phyloP scores from a whole-genome alignment of 2,797 vertebrate genomes.

The Peromyscus aztecus region DNA sequence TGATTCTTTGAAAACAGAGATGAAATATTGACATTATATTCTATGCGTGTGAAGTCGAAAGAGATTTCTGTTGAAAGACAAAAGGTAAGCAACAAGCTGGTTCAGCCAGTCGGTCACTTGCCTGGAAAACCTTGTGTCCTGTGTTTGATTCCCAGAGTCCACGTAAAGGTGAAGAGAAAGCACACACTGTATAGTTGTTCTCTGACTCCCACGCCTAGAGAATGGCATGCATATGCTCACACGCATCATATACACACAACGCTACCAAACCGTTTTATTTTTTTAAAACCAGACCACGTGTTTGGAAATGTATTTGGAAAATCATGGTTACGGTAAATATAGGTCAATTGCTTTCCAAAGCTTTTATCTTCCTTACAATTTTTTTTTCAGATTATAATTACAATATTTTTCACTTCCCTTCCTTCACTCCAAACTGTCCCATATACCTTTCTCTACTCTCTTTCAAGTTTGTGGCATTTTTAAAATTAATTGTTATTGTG shows the following conservation, averaged over 20 bases:
- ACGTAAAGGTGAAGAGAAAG: not conserved
- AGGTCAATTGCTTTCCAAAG: slow-evolving; percentile 78
- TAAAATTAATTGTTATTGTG: not conserved
- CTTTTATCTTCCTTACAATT: slow-evolving; percentile 4
- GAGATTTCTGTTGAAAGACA: not conserved
- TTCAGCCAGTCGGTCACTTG: not conserved
- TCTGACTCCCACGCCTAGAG: not conserved
- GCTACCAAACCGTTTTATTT: no score
- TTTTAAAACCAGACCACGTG: slow-evolving; percentile 1
- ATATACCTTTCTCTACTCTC: not conserved
- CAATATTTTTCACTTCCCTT: not conserved
- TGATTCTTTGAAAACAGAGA: not conserved
- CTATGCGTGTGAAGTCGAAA: not conserved
- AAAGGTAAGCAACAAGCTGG: not conserved
- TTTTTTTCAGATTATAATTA: not conserved
- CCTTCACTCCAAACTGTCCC: not conserved
- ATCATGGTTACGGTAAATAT: slow-evolving; percentile 75
- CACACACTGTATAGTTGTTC: not conserved
- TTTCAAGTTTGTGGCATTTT: not conserved
- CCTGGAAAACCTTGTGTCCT: not conserved
- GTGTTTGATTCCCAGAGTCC: not conserved
- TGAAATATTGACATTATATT: not conserved
- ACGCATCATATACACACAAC: not conserved
- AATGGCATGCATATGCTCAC: not conserved
- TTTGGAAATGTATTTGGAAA: slow-evolving; percentile 79